These are phyloP conservation scores for Drosophila orosa DNA, from an alignment of 1,140 invertebrate species.

Conservation along the genomic window DNA sequence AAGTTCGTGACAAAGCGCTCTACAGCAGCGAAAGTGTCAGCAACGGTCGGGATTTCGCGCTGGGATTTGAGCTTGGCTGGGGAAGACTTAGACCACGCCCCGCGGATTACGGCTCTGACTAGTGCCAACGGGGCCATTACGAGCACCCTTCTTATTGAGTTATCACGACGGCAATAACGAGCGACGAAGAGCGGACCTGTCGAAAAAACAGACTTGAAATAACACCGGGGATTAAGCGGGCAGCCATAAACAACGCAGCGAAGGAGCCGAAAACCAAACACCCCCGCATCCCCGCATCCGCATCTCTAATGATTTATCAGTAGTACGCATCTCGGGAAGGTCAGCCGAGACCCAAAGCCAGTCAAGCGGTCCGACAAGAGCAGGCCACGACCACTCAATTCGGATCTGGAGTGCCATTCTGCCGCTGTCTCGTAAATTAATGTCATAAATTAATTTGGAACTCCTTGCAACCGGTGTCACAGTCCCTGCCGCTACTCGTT, in stretches of 20 bases:
- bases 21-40: neutral
- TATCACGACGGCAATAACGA: constrained; percentile 27
- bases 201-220: constrained; percentile 6
- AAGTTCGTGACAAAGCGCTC: neutral
- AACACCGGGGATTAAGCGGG: constrained; percentile 12
- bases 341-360: constrained; percentile 17
- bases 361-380: constrained; percentile 26
- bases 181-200: neutral
- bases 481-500: constrained; percentile 36
- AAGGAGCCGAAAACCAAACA: constrained; percentile 12
- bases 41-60: neutral
- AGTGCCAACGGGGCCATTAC: neutral
- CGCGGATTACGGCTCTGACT: neutral
- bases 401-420: constrained; percentile 65
- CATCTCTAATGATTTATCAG: constrained; percentile 71
- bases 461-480: constrained; percentile 48
- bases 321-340: constrained; percentile 55
- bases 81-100: neutral
- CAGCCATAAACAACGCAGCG: constrained; percentile 24
- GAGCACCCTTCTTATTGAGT: constrained; percentile 23
- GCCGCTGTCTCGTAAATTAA: constrained; percentile 79
- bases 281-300: constrained; percentile 54
- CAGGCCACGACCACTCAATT: constrained; percentile 67
- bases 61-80: neutral
- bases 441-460: constrained; percentile 80